Evolutionary conservation across 2,797 vertebrate species (phyloP), one percentile per base, ranked within the genome.

Genomic region (Gambusia yucatana): DNA sequence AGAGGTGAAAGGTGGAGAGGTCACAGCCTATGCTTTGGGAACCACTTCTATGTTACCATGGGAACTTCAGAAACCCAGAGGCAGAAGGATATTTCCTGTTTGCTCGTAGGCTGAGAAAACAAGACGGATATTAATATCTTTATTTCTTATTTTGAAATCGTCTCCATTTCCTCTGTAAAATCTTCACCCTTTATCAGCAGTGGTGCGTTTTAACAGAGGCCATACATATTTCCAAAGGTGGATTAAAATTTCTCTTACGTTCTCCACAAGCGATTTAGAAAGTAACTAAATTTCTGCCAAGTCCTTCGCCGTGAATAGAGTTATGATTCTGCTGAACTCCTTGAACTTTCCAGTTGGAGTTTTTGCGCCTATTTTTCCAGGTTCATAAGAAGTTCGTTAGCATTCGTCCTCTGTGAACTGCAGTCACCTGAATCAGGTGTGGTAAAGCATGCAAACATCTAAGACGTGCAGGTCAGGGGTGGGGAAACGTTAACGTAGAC

Each of bases 1-100:
- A 80, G 72, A 82, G 90, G 87, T 87, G 71, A 89, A 80, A 87
- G 84, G 83, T 86, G 72, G 76, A 47, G 36, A 84, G 86, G 88
- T 90, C 80, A 65, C n/a, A 82, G 83, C 74, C 83, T 83, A 59
- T 70, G 50, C 77, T 17, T n/a, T 80, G 78, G 83, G 84, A 88
- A 77, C 75, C 33, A 82, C 80, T 74, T 39, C 77, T 44, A 81
- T 85, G 84, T 84, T 73, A 30, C 80, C 41, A 83, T 86, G 82
- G 83, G 77, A 89, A 88, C 84, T 41, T 36, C 79, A 89, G 75
- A 76, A 71, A 79, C 80, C 83, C 76, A 70, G 48, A 86, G 73
- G 74, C 75, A 61, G 48, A 82, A 48, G 3, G 11, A 55, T 50
- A 80, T 77, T 93, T 93, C 87, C 87, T 91, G 87, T 91, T 85